These are phyloP conservation scores for Dendroctonus ponderosae DNA, from an alignment of 1,140 invertebrate species.

Conservation along the genomic window DNA sequence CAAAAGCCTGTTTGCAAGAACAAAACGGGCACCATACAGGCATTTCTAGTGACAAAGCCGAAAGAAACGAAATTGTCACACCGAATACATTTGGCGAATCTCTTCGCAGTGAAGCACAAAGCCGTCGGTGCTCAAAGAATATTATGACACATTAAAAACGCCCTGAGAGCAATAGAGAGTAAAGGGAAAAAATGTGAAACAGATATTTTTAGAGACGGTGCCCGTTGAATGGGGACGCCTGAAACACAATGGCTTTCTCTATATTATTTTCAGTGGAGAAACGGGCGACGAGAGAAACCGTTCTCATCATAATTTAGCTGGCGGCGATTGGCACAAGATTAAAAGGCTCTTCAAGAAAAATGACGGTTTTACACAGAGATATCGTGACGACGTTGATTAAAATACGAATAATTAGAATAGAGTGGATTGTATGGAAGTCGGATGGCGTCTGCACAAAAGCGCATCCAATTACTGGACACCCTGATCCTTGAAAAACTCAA, in stretches of 20 bases:
- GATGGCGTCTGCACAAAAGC: too few species aligned
- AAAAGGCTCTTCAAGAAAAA: constrained; percentile 25
- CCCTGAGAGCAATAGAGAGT: constrained; percentile 25
- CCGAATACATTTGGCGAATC: too few species aligned
- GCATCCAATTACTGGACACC: too few species aligned
- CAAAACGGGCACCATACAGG: too few species aligned
- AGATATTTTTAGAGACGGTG: constrained; percentile 16
- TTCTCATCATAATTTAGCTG: constrained; percentile 22
- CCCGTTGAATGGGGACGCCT: constrained; percentile 1
- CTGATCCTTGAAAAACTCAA: too few species aligned
- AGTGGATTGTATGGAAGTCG: not conserved
- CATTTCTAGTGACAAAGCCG: too few species aligned
- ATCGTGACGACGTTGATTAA: constrained; percentile 11
- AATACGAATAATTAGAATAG: constrained; percentile 6
- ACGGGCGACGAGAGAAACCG: constrained; percentile 7
- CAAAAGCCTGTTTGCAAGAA: too few species aligned
- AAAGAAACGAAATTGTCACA: too few species aligned
- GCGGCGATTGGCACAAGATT: constrained; percentile 23
- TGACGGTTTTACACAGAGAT: constrained; percentile 23
- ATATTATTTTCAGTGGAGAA: constrained; percentile 22
- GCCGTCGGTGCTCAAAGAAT: constrained; percentile 5
- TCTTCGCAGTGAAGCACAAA: too few species aligned
- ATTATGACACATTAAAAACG: constrained; percentile 33
- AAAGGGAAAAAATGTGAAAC: constrained; percentile 26
- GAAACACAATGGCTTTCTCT: constrained; percentile 20